phyloP scores from a whole-genome alignment of 2,797 vertebrate species.

The Cuniculus paca region DNA sequence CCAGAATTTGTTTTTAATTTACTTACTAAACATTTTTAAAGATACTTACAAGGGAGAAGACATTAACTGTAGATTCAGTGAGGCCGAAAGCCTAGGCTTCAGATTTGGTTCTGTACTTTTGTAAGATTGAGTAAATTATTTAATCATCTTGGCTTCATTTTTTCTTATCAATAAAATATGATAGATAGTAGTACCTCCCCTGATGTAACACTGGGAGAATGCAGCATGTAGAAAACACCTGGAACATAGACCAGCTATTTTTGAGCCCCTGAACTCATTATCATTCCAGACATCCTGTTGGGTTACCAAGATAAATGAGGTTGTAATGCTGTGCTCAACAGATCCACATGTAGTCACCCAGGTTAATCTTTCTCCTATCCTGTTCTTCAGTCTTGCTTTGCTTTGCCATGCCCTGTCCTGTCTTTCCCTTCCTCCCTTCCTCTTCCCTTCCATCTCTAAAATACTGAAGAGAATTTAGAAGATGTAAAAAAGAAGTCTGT shows the following conservation, averaged over 20 bases:
- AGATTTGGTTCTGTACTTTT: not conserved
- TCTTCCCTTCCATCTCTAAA: not conserved
- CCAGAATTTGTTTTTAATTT: not conserved
- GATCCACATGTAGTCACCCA: not conserved
- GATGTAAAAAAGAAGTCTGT: not conserved
- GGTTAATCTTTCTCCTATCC: not conserved
- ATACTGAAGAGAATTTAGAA: not conserved
- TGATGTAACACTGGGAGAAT: not conserved
- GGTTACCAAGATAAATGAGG: not conserved
- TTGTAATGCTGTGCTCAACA: slow-evolving; percentile 27
- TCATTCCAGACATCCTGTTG: not conserved
- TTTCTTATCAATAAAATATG: not conserved
- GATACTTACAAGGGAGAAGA: not conserved
- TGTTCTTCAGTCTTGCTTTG: not conserved
- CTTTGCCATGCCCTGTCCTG: not conserved
- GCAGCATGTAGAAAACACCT: not conserved
- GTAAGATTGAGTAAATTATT: not conserved
- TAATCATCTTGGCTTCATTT: not conserved
- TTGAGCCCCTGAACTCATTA: not conserved
- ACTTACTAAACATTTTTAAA: not conserved
- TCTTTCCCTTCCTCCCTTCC: not conserved
- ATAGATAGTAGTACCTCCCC: not conserved
- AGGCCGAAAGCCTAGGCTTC: not conserved
- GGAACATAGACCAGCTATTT: not conserved
- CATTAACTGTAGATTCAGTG: not conserved